A percentile compares a stretch with the other conserved stretches of the same genome.
phyloP scores from a whole-genome alignment of 1,140 invertebrate genomes.

The Hormaphis cornu region DNA sequence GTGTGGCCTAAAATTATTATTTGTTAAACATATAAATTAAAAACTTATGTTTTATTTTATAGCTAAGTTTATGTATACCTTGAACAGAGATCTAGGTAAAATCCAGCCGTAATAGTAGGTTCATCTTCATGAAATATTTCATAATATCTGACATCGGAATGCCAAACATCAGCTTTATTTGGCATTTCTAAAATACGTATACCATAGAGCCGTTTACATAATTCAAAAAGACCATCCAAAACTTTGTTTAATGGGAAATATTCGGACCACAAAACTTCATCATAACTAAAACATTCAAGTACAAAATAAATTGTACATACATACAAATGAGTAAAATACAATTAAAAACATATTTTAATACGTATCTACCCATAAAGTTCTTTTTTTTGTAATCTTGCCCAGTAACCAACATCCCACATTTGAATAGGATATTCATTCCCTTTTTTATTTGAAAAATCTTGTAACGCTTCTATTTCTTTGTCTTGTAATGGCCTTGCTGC shows the following conservation, averaged over 20 bases:
- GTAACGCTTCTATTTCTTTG: slow-evolving; percentile 61
- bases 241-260: slow-evolving; percentile 78
- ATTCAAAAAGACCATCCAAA: slow-evolving; percentile 60
- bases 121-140: slow-evolving; percentile 65
- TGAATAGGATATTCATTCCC: slow-evolving; percentile 62
- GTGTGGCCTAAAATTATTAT: slow-evolving; percentile 1
- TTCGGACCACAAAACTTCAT: slow-evolving; percentile 61
- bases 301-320: slow-evolving; percentile 19
- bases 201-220: slow-evolving; percentile 68
- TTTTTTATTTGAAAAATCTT: slow-evolving; percentile 62
- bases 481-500: slow-evolving; percentile 59
- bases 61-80: slow-evolving; percentile 47
- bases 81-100: slow-evolving; percentile 74
- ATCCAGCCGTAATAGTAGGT: slow-evolving; percentile 58
- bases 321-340: neutral
- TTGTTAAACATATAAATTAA: neutral
- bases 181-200: slow-evolving; percentile 64
- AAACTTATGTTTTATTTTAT: neutral
- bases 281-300: slow-evolving; percentile 45
- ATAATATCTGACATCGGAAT: slow-evolving; percentile 75
- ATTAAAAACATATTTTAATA: slow-evolving; percentile 17
- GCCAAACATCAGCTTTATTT: slow-evolving; percentile 57
- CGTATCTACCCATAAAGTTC: slow-evolving; percentile 12
- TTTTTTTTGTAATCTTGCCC: slow-evolving; percentile 56
- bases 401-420: slow-evolving; percentile 80